Base-by-base conservation (phyloP, 2,888 invertebrate genomes). In the Drosophila bunnanda region DNA sequence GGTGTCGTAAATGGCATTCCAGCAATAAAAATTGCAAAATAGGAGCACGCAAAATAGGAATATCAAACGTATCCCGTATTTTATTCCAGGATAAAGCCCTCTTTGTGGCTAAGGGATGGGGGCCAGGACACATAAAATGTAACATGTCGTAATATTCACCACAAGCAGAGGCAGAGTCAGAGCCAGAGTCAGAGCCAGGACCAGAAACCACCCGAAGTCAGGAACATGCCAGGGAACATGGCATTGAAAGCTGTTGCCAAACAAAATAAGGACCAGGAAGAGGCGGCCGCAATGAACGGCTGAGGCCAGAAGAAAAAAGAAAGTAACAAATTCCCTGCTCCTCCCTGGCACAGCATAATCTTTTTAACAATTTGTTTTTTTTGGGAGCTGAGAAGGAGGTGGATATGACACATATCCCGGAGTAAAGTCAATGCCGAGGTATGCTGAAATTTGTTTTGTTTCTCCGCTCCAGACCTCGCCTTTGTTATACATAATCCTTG, bases 291-390 rank as follows among this genome's bases (percentile, higher is more conserved):
- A 76, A 66, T 62, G 69, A 78, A 79, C 77, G 77, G 34, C 52
- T 44, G 56, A 65, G 38, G 56, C 39, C 52, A 57, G 46, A 39
- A n/a, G 12, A 1, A 1, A 28, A 46, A 36, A 44, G 72, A 64
- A 48, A 17, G 50, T 32, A 34, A 64, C 65, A 80, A 72, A 75
- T 70, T 75, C 67, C 41, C 43, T 32, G 2, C 46, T 38, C 52
- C n/a, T 66, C 52, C 25, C 70, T 41, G 66, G 62, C 77, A 59
- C 68, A 73, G 60, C 72, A 79, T 88, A 86, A 86, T 87, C 88
- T 89, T 89, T 82, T 82, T 86, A 84, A 82, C 82, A 87, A 82
- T 77, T 86, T 88, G 80, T 73, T 38, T 73, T 38, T 52, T 39
- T 10, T 2, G 10, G 57, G 58, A 22, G 60, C 32, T 36, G 43